Evolutionary conservation across 2,797 vertebrate genomes (phyloP).

Genomic region (Toxotes lorentzi): DNA sequence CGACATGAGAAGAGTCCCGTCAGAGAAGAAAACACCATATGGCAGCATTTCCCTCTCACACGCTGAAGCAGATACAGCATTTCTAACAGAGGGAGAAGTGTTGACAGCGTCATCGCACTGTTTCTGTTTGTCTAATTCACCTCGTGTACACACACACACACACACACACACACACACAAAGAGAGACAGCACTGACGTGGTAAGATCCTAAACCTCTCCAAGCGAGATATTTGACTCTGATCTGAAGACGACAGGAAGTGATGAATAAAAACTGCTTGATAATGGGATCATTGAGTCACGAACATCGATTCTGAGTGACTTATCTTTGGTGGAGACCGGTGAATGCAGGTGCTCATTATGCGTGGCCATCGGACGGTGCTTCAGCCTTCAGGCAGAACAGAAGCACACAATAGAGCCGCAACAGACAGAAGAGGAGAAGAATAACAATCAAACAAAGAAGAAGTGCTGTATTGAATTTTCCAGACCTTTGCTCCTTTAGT

Average conservation of each 20-base stretch:
- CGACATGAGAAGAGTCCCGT: conserved; percentile 60
- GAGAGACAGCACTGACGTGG: conserved; percentile 17
- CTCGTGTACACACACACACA: conserved; percentile 17
- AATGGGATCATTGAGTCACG: conserved; percentile 78
- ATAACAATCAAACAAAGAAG: conserved; percentile 66
- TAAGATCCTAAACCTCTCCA: conserved; percentile 48
- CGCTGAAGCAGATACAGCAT: conserved; percentile 51
- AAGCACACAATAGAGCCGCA: conserved; percentile 58
- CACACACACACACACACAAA: conserved; percentile 31
- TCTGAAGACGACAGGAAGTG: conserved; percentile 61
- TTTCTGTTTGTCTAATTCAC: conserved; percentile 63
- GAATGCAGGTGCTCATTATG: conserved; percentile 72
- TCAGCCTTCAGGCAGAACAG: conserved; percentile 71
- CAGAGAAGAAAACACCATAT: conserved; percentile 71
- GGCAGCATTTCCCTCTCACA: conserved; percentile 48
- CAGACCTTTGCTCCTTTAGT: conserved; percentile 46
- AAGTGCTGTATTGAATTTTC: conserved; percentile 40
- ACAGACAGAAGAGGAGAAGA: conserved; percentile 57
- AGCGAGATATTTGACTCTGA: conserved; percentile 72
- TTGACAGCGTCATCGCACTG: conserved; percentile 53
- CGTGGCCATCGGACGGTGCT: conserved; percentile 51
- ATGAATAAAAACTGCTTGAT: conserved; percentile 73
- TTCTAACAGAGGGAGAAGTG: conserved; percentile 51
- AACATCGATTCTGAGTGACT: conserved; percentile 69
- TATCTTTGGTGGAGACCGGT: conserved; percentile 63